Percentiles rank a stretch among this genome's conserved stretches.
These are phyloP conservation scores for Cyprinodon diabolis DNA, from an alignment of 2,797 vertebrate genomes.

Conservation along the genomic window DNA sequence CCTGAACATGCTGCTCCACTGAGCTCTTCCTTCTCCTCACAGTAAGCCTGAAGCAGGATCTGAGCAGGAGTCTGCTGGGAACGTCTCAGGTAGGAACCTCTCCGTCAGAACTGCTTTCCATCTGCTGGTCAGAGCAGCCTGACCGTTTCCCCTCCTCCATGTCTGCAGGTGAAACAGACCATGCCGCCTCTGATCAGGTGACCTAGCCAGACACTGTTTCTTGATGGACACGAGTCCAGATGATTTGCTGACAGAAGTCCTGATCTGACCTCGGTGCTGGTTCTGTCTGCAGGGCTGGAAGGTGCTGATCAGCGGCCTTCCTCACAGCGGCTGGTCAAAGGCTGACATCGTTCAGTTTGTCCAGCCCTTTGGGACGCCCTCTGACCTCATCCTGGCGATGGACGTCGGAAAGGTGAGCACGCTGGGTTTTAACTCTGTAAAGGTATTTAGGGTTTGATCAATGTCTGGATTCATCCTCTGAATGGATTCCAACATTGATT, in stretches of 20 bases:
- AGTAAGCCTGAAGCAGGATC: constrained; percentile 29
- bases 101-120: no score
- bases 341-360: constrained; percentile 82
- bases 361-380: constrained; percentile 82
- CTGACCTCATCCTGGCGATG: constrained; percentile 78
- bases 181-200: constrained; percentile 58
- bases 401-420: constrained; percentile 82
- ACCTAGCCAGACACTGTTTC: neutral
- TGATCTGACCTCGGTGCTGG: no score
- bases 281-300: constrained; percentile 58
- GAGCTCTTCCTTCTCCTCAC: constrained; percentile 5
- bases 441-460: no score
- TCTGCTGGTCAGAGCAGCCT: neutral
- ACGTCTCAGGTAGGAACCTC: constrained; percentile 37
- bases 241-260: neutral
- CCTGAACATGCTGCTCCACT: neutral
- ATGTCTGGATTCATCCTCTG: no score
- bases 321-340: constrained; percentile 77
- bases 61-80: constrained; percentile 16
- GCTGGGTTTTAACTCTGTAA: no score
- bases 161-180: constrained; percentile 43
- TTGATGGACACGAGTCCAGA: neutral
- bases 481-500: no score
- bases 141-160: neutral
- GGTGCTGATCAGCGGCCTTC: constrained; percentile 83